Conservation (phyloP, 2,888 invertebrate genomes). For the Drosophila prolongata region DNA sequence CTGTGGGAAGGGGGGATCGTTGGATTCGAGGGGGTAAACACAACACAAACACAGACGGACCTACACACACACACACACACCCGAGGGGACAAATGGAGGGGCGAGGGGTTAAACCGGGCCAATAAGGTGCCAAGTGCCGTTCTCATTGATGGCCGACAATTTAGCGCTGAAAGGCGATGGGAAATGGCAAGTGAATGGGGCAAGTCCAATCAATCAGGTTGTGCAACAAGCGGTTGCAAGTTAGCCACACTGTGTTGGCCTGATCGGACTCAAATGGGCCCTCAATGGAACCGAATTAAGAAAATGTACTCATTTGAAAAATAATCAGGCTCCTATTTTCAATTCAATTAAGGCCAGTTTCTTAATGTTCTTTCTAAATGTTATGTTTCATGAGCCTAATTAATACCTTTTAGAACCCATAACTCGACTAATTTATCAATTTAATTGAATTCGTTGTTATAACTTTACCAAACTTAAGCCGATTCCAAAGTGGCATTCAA, state of each 20-base stretch:
- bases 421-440: no score
- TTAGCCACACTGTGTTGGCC: neutral
- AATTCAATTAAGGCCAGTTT: no score
- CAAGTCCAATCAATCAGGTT: slow-evolving; percentile 32
- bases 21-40: neutral
- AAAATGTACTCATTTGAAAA: neutral
- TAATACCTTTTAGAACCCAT: no score
- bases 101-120: slow-evolving; percentile 16
- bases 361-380: no score
- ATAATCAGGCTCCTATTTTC: neutral
- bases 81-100: neutral
- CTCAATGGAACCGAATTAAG: slow-evolving; percentile 2
- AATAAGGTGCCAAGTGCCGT: slow-evolving; percentile 38
- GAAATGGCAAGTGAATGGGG: slow-evolving; percentile 6
- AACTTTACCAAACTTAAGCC: no score
- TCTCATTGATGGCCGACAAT: slow-evolving; percentile 36
- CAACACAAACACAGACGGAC: no score
- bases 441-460: no score
- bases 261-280: slow-evolving; percentile 4
- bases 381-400: no score
- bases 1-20: neutral
- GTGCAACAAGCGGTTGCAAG: slow-evolving; percentile 41
- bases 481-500: no score
- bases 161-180: slow-evolving; percentile 26
- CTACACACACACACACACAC: neutral